A percentile compares a stretch with the other conserved stretches of the same genome.
phyloP scores from a whole-genome alignment of 1,140 invertebrate species.

The Caenorhabditis brenneri region DNA sequence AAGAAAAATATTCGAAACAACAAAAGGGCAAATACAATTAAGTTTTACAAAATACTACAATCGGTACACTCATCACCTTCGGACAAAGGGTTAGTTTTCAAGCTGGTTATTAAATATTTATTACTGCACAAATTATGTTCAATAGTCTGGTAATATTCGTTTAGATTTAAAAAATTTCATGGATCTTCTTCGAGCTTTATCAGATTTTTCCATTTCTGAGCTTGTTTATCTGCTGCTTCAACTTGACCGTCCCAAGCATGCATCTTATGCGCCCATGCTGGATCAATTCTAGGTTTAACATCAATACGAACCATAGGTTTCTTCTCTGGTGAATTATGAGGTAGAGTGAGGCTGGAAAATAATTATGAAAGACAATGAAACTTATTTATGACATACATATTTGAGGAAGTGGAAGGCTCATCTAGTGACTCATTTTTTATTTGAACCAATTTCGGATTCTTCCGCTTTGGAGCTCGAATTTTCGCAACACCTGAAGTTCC shows the following conservation, averaged over 20 bases:
- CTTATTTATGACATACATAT: neutral
- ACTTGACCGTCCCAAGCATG: slow-evolving; percentile 4
- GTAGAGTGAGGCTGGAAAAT: neutral
- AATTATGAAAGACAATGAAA: neutral
- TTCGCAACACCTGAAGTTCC: neutral
- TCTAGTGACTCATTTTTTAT: neutral
- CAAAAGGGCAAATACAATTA: too few relatives aligned
- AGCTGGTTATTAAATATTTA: too few relatives aligned
- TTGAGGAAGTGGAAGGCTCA: neutral
- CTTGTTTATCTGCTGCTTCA: neutral
- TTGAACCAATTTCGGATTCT: neutral
- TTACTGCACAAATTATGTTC: too few relatives aligned
- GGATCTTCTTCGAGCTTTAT: neutral
- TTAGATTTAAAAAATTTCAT: too few relatives aligned
- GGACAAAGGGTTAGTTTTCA: too few relatives aligned
- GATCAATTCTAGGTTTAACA: neutral
- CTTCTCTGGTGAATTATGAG: neutral
- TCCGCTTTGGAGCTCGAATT: slow-evolving; percentile 11
- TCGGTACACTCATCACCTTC: too few relatives aligned
- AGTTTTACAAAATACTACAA: too few relatives aligned
- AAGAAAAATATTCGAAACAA: too few relatives aligned
- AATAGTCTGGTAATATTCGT: too few relatives aligned
- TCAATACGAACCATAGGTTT: neutral
- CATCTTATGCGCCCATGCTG: neutral
- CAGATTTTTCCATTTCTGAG: neutral